Evolutionary conservation across 2,113 vertebrate genomes (phyloP), one percentile per base, ranked within the genome.

Genomic region (Carlito syrichta): DNA sequence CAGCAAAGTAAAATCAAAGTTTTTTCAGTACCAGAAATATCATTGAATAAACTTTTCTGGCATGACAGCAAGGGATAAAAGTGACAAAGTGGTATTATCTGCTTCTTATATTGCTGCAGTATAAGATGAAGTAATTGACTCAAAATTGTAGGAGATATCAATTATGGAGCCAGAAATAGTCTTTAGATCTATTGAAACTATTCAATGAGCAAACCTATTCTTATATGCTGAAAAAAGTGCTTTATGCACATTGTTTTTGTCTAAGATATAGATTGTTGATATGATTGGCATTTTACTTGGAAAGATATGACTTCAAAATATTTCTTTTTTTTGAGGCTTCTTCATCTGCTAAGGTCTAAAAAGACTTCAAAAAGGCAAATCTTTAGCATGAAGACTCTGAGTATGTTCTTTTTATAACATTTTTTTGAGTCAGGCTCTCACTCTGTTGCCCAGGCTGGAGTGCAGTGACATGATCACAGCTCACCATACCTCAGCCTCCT

Each of bases 341-440:
- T 56, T 86, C 32, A 82, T 86, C 30, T 58, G 45, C 62, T 86
- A 83, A 89, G 63, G 40, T 82, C 60, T 63, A 48, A 94, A 86
- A 95, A 79, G 76, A 93, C 71, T 69, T 83, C 27, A 91, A 58
- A 94, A n/a, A 85, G 25, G 40, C 19, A 87, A 50, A 92, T 94
- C 56, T 90, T 92, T 74, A 66, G 45, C 73, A 56, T 54, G 45
- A 94, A 68, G 43, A 84, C 19, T 86, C 76, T 63, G 30, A 62
- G 9, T 93, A 54, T 81, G 27, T 88, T 81, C 20, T 74, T 82
- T 45, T 30, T 13, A 25, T 74, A 63, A 77, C 11, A n/a, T n/a
- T n/a, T n/a, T n/a, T n/a, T n/a, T n/a, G n/a, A n/a, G n/a, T n/a
- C n/a, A n/a, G n/a, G n/a, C n/a, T n/a, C n/a, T n/a, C n/a, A n/a